Percentiles rank a stretch among this genome's conserved stretches.
These are phyloP conservation scores for Morpho helenor DNA, from an alignment of 2,888 invertebrate genomes.

Conservation along the genomic window DNA sequence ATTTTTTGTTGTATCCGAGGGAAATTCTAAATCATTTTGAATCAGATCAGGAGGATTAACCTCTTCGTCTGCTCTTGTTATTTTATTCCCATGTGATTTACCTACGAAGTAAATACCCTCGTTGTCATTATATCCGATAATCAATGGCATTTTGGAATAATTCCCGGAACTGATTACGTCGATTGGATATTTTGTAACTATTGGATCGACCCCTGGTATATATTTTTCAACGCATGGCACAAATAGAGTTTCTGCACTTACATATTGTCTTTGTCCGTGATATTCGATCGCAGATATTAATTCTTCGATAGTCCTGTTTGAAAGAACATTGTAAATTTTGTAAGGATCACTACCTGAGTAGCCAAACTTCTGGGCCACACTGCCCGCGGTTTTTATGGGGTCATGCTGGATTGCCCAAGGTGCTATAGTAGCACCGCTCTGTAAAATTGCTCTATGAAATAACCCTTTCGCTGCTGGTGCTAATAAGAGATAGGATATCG, in stretches of 20 bases:
- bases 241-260: constrained; percentile 56
- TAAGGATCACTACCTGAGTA: constrained; percentile 55
- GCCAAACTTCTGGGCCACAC: constrained; percentile 56
- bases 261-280: constrained; percentile 52
- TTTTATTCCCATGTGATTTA: constrained; percentile 54
- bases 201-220: constrained; percentile 54
- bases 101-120: constrained; percentile 66
- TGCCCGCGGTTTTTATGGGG: constrained; percentile 53
- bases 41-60: constrained; percentile 44
- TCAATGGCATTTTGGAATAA: constrained; percentile 67
- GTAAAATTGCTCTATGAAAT: constrained; percentile 63
- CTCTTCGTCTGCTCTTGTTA: constrained; percentile 31
- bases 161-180: constrained; percentile 55
- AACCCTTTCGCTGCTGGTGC: constrained; percentile 57
- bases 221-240: constrained; percentile 61
- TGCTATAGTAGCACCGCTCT: constrained; percentile 61
- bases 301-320: constrained; percentile 49
- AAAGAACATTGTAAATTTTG: constrained; percentile 53
- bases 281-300: constrained; percentile 49
- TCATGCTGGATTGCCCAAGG: constrained; percentile 64
- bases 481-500: constrained; percentile 56
- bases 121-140: constrained; percentile 62
- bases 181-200: constrained; percentile 53
- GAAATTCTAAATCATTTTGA: constrained; percentile 54
- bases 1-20: constrained; percentile 47